Evolutionary conservation across 2,888 invertebrate species (phyloP), one percentile per base, ranked within the genome.

Genomic region (Sinelater perroti): DNA sequence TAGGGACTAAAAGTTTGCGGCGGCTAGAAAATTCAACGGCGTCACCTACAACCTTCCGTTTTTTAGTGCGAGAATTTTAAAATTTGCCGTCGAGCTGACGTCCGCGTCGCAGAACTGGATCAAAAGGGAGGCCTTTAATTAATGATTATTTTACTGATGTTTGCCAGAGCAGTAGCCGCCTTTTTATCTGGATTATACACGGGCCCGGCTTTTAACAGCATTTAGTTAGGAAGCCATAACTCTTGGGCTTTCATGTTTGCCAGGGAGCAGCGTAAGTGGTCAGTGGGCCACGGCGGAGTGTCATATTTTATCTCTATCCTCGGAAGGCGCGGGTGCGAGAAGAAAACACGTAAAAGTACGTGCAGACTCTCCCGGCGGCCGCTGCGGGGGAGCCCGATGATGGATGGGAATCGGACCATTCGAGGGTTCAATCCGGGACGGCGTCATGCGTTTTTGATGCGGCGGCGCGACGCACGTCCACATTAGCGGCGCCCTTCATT

Each of bases 321-420:
- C 54, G 21, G 20, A 44, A 54, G 58, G 53, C 53, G 42, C 28
- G 44, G 49, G 42, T 36, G 44, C 44, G 47, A 47, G 44, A 46
- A 54, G 53, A 52, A 58, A 53, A 54, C 49, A 54, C 47, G 58
- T n/a, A 58, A 49, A 54, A 54, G 33, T 53, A 54, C 58, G 42
- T 54, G 53, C 30, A 58, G 47, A 49, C 35, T 54, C 35, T 58
- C 36, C 24, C 24, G 13, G 38, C 38, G 47, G 47, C 47, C 42
- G 44, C 47, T 40, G 21, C 40, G 47, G 17, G 44, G 44, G 54
- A 53, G 49, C 42, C 49, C 44, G 49, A 33, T 54, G 57, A 52
- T 53, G 47, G 47, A 57, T 57, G 57, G 53, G 57, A 51, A 51
- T 45, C 46, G 30, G 40, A 46, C 51, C 52, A 46, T 52, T 57